A percentile compares a stretch with the other conserved stretches of the same genome.
Conservation (phyloP, 2,888 invertebrate genomes). For the Bellardia bayeri region DNA sequence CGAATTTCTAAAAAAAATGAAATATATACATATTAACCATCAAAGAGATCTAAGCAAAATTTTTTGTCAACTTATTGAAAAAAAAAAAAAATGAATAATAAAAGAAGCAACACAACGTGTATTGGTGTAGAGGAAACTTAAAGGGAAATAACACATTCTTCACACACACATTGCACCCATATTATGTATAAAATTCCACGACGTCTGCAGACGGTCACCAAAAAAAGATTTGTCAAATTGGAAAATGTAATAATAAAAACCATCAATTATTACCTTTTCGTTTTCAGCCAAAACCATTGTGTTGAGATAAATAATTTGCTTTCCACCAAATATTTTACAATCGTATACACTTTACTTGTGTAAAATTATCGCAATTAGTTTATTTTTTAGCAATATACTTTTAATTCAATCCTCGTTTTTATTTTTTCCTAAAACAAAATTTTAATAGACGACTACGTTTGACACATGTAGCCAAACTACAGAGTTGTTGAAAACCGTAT, state of each 20-base stretch:
- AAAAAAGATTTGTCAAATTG: constrained; percentile 5
- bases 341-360: constrained; percentile 27
- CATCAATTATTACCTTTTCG: constrained; percentile 71
- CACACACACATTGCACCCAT: constrained; percentile 30
- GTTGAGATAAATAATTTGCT: constrained; percentile 13
- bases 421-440: constrained; percentile 51
- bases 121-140: not conserved
- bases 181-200: constrained; percentile 58
- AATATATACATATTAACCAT: not conserved
- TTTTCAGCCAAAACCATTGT: constrained; percentile 75
- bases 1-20: no score
- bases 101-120: not conserved
- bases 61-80: not conserved
- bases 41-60: not conserved
- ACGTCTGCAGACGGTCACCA: constrained; percentile 29
- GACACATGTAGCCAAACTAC: constrained; percentile 68
- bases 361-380: constrained; percentile 39
- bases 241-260: not conserved
- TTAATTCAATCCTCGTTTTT: constrained; percentile 31
- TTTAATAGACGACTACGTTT: constrained; percentile 60
- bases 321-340: constrained; percentile 4
- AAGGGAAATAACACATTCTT: constrained; percentile 13
- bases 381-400: constrained; percentile 46
- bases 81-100: constrained; percentile 15
- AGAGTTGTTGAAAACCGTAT: constrained; percentile 15